Evolutionary conservation across 2,113 vertebrate species (phyloP).

Genomic region (Crotalus helleri): DNA sequence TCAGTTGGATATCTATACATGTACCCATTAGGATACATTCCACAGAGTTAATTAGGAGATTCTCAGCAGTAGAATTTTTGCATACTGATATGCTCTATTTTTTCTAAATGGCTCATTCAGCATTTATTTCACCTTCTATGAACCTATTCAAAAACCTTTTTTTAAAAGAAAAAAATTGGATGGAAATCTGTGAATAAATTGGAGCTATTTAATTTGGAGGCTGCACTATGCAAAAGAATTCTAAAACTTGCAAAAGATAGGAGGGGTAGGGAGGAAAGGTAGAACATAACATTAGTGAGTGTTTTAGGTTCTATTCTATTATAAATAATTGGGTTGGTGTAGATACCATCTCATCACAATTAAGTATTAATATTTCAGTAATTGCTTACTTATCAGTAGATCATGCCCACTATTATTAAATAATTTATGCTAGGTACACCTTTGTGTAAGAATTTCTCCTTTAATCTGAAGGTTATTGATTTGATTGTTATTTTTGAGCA

Average conservation of each 20-base stretch:
- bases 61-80: background rate
- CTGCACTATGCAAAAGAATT: background rate
- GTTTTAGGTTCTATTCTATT: background rate
- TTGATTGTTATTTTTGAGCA: background rate
- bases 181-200: slow-evolving; percentile 17
- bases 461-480: background rate
- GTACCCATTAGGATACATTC: background rate
- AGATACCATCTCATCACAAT: background rate
- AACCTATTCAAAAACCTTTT: slow-evolving; percentile 21
- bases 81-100: background rate
- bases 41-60: background rate
- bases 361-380: background rate
- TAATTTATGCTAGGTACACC: background rate
- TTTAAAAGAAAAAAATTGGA: background rate
- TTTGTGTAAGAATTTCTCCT: background rate
- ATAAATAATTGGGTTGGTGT: background rate
- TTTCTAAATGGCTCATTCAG: fast-evolving
- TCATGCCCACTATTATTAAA: background rate
- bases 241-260: background rate
- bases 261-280: slow-evolving; percentile 6
- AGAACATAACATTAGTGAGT: background rate
- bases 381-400: background rate
- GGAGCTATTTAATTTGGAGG: slow-evolving; percentile 7
- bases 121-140: background rate
- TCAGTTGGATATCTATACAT: background rate